A percentile compares a stretch with the other conserved stretches of the same genome.
Conservation (phyloP, 2,113 vertebrate genomes). For the Candoia aspera region DNA sequence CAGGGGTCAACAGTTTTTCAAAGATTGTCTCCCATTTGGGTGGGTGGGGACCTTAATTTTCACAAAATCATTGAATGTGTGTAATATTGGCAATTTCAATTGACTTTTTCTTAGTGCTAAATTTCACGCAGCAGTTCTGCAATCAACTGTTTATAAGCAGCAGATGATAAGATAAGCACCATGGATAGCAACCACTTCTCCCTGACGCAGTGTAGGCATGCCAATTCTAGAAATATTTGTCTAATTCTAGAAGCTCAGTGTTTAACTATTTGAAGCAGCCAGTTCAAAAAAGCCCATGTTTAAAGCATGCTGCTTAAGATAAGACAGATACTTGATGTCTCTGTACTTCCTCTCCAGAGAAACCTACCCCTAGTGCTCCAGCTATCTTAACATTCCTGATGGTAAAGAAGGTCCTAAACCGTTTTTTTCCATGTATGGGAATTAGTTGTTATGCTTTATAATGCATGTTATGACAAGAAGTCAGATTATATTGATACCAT, state of each 20-base stretch:
- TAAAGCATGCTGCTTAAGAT: not conserved
- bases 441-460: not conserved
- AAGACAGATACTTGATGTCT: not conserved
- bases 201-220: not conserved
- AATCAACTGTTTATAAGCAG: not conserved
- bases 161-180: not conserved
- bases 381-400: not conserved
- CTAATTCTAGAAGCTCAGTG: not conserved
- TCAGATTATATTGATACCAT: not conserved
- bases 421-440: not conserved
- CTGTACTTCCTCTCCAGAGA: not conserved
- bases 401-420: not conserved
- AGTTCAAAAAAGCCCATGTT: not conserved
- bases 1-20: not conserved
- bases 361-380: not conserved
- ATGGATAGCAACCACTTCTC: not conserved
- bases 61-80: not conserved
- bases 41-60: not conserved
- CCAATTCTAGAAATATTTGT: not conserved
- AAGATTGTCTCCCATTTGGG: not conserved
- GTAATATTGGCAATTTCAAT: not conserved
- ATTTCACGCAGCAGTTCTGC: not conserved
- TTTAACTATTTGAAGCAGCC: not conserved
- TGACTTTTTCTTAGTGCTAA: not conserved
- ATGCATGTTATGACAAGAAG: not conserved